Evolutionary conservation across 2,888 invertebrate species (phyloP).

Genomic region (Synergus gifuensis): DNA sequence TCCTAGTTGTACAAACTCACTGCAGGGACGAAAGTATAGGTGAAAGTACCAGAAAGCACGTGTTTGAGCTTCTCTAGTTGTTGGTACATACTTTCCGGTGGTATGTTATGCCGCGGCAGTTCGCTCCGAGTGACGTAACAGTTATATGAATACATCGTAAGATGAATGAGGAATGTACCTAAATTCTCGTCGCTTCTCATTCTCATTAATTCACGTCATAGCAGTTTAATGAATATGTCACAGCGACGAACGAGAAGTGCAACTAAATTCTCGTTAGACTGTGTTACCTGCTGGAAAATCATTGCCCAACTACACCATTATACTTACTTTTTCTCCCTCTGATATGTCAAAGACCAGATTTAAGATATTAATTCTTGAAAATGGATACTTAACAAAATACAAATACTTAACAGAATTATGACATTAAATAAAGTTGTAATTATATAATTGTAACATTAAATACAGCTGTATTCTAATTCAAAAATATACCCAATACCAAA

Average conservation of each 20-base stretch:
- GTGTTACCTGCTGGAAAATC: conserved; percentile 33
- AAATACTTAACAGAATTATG: too few relatives aligned
- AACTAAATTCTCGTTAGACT: conserved; percentile 50
- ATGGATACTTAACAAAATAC: too few relatives aligned
- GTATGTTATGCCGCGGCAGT: not conserved
- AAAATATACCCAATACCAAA: too few relatives aligned
- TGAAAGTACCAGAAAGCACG: not conserved
- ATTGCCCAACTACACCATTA: not conserved
- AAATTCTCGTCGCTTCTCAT: conserved; percentile 45
- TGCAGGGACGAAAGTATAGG: not conserved
- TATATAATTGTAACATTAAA: too few relatives aligned
- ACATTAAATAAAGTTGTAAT: too few relatives aligned
- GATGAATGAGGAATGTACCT: conserved; percentile 30
- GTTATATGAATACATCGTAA: conserved; percentile 44
- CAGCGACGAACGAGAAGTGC: conserved; percentile 8
- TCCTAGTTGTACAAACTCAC: not conserved
- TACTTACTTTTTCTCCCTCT: conserved; percentile 35
- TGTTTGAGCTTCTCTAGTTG: not conserved
- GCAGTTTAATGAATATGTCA: conserved; percentile 52
- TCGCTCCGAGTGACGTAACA: conserved; percentile 43
- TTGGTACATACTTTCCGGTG: conserved; percentile 7
- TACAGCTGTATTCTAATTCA: too few relatives aligned
- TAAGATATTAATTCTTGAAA: too few relatives aligned
- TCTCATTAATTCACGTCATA: conserved; percentile 56
- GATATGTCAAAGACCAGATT: not conserved